A percentile compares a stretch with the other conserved stretches of the same genome.
These are phyloP conservation scores for Myxocyprinus asiaticus DNA, from an alignment of 2,113 vertebrate genomes.

Conservation along the genomic window DNA sequence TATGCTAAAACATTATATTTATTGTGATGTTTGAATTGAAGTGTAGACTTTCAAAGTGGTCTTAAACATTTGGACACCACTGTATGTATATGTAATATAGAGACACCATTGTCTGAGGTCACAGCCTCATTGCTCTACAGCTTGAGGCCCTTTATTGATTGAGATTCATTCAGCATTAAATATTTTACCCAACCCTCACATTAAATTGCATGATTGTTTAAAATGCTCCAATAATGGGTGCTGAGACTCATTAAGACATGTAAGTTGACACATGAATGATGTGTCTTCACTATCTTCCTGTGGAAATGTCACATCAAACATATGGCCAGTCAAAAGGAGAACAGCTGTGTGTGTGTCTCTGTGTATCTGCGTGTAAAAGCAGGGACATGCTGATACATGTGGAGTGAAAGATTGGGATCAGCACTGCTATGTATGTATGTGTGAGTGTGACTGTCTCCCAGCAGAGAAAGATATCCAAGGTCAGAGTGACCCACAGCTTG, in stretches of 20 bases:
- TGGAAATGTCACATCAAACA: conserved; percentile 20
- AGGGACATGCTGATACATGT: conserved; percentile 32
- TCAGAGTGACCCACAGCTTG: conserved; percentile 25
- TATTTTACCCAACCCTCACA: background rate
- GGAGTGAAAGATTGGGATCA: conserved; percentile 14
- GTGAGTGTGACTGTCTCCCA: background rate
- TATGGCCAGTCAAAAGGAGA: conserved; percentile 24
- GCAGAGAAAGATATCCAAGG: conserved; percentile 32
- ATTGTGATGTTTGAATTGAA: background rate
- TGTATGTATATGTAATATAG: no score
- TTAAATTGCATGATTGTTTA: conserved; percentile 5
- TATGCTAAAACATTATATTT: no score
- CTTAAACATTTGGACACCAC: no score
- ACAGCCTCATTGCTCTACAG: background rate
- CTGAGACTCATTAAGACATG: conserved; percentile 38
- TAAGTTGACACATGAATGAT: conserved; percentile 27
- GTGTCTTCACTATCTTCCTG: conserved; percentile 6
- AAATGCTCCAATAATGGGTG: conserved; percentile 26
- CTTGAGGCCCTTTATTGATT: background rate
- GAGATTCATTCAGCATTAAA: conserved; percentile 6
- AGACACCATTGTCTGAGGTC: background rate
- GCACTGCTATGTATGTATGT: background rate
- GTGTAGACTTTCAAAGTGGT: background rate
- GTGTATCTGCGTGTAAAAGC: conserved; percentile 25
- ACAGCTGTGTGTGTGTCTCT: conserved; percentile 32